Evolutionary conservation across 2,888 invertebrate genomes (phyloP).

Genomic region (Julus scanicus): DNA sequence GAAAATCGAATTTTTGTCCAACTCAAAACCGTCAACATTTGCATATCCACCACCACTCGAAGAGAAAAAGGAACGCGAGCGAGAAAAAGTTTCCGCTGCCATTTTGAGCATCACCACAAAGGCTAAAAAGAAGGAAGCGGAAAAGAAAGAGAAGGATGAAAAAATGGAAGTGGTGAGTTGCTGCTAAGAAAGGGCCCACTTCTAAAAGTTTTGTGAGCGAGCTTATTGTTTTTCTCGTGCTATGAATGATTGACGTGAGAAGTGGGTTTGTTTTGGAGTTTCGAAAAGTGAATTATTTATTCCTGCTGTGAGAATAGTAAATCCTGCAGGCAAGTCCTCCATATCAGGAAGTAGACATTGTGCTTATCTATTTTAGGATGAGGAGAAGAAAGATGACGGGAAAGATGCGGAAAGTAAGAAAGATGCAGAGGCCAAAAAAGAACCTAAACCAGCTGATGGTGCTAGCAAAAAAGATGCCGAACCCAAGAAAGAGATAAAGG

Average conservation of each 20-base stretch:
- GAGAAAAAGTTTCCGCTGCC: conserved; percentile 97
- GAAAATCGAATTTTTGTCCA: conserved; percentile 89
- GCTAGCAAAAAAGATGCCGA: conserved; percentile 67
- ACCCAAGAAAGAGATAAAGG: conserved; percentile 67
- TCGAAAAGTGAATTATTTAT: conserved; percentile 15
- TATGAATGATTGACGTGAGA: conserved; percentile 6
- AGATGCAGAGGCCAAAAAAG: conserved; percentile 60
- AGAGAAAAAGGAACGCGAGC: conserved; percentile 97
- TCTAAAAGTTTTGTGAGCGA: not conserved
- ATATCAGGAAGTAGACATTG: not conserved
- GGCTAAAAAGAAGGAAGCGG: conserved; percentile 85
- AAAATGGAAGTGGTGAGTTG: conserved; percentile 86
- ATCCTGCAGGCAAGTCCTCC: not conserved
- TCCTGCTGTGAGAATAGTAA: not conserved
- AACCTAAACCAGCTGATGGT: conserved; percentile 22
- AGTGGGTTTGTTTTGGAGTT: not conserved
- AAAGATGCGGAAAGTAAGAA: conserved; percentile 68
- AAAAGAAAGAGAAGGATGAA: conserved; percentile 69
- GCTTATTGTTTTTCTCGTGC: conserved; percentile 36
- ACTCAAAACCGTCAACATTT: conserved; percentile 92
- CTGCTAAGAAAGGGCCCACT: not conserved
- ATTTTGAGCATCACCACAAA: conserved; percentile 96
- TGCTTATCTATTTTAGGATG: conserved; percentile 57
- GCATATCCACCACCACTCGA: conserved; percentile 97
- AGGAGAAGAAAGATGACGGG: conserved; percentile 71